phyloP scores from a whole-genome alignment of 2,113 vertebrate genomes.

The Otis tarda region DNA sequence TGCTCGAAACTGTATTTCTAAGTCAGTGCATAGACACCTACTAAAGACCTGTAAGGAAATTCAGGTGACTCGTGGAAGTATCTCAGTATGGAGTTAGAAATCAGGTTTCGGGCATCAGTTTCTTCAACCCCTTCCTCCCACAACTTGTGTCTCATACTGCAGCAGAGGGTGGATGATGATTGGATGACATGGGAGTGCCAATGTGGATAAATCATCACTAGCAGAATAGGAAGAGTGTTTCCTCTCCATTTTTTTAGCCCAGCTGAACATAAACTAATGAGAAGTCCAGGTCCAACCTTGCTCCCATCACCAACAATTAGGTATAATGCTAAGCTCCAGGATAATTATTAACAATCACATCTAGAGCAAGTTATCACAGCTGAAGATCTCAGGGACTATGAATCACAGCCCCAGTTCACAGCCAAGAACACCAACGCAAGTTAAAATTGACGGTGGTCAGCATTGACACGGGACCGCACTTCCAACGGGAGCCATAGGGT shows the following conservation, averaged over 20 bases:
- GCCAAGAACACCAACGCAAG: background rate
- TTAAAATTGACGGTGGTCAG: background rate
- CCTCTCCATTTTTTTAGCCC: background rate
- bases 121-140: background rate
- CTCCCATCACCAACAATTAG: background rate
- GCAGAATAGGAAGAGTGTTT: background rate
- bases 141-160: background rate
- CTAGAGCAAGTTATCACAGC: background rate
- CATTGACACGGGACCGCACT: fast-evolving
- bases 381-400: background rate
- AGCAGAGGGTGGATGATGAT: background rate
- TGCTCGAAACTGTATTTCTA: background rate
- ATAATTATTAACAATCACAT: background rate
- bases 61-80: background rate
- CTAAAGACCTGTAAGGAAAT: background rate
- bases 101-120: background rate
- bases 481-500: background rate
- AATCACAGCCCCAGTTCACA: background rate
- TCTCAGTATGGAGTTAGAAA: background rate
- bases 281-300: background rate
- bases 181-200: background rate
- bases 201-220: background rate
- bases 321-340: background rate
- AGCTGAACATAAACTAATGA: background rate
- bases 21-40: too few relatives aligned